Percentiles rank a stretch among this genome's conserved stretches.
These are phyloP conservation scores for Cheiracanthium punctorium DNA, from an alignment of 2,888 invertebrate genomes.

Conservation along the genomic window DNA sequence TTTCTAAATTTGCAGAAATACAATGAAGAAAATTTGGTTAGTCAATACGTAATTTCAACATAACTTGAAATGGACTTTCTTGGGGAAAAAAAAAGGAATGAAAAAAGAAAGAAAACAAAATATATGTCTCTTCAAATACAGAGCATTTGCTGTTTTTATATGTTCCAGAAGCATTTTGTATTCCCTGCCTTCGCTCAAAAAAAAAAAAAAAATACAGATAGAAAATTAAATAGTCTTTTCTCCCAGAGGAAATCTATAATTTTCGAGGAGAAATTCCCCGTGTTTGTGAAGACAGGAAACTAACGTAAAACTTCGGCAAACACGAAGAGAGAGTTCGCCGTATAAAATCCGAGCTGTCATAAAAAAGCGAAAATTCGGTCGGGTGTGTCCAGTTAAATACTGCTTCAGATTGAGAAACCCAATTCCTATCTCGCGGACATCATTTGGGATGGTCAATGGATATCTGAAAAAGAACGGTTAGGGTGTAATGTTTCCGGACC, in stretches of 20 bases:
- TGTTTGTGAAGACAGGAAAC: constrained; percentile 3
- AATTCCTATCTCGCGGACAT: constrained; percentile 37
- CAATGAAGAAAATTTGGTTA: too few relatives aligned
- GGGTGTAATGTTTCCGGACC: constrained; percentile 53
- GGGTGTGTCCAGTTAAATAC: constrained; percentile 55
- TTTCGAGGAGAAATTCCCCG: neutral
- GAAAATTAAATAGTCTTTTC: neutral
- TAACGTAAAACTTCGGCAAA: constrained; percentile 39
- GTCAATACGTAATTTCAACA: too few relatives aligned
- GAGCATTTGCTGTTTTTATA: neutral
- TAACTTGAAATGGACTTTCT: too few relatives aligned
- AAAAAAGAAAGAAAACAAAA: too few relatives aligned
- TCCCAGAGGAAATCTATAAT: neutral
- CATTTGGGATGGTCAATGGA: constrained; percentile 63
- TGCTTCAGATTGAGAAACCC: constrained; percentile 20
- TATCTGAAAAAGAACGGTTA: constrained; percentile 24
- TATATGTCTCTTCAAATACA: neutral
- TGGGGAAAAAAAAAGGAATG: too few relatives aligned
- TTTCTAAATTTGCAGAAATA: too few relatives aligned
- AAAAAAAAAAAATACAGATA: neutral
- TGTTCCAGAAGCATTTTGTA: too few relatives aligned
- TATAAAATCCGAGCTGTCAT: constrained; percentile 59
- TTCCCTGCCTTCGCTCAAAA: too few relatives aligned
- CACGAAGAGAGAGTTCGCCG: constrained; percentile 40
- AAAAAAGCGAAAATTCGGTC: constrained; percentile 46